These are phyloP conservation scores for Heliconius hortense DNA, from an alignment of 2,888 invertebrate genomes.

Conservation along the genomic window DNA sequence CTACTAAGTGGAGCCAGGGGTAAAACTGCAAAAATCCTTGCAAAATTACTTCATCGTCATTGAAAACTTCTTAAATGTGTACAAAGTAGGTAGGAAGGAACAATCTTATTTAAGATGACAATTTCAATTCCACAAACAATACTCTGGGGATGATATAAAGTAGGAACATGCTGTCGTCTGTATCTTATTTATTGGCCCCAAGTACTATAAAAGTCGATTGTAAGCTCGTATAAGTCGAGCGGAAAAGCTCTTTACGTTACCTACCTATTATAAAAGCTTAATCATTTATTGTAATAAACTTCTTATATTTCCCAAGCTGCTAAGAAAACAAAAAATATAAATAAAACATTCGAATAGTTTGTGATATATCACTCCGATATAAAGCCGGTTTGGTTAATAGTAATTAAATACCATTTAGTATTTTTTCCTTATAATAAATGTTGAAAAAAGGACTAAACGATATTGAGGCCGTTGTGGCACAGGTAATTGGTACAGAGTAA, in stretches of 20 bases:
- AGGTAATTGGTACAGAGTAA: no score
- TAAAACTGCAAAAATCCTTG: no score
- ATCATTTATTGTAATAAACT: not conserved
- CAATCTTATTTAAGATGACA: constrained; percentile 9
- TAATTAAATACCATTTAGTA: no score
- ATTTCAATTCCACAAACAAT: constrained; percentile 17
- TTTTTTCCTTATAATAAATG: no score
- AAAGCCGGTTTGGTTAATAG: no score
- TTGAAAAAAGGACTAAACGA: no score
- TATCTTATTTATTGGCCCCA: constrained; percentile 17
- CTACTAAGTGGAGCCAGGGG: no score
- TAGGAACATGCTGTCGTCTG: constrained; percentile 16
- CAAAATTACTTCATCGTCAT: not conserved
- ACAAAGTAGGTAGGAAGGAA: not conserved
- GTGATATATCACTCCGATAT: no score
- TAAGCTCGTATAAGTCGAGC: constrained; percentile 7
- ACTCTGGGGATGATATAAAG: constrained; percentile 13
- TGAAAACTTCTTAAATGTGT: not conserved
- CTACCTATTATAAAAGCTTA: constrained; percentile 18
- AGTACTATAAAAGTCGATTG: constrained; percentile 15
- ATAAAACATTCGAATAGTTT: no score
- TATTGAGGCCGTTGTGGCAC: no score
- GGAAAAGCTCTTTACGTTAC: constrained; percentile 14
- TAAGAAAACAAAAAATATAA: no score
- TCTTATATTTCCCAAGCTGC: no score